Base-by-base conservation (phyloP, 2,888 invertebrate species). In the Mantis religiosa region DNA sequence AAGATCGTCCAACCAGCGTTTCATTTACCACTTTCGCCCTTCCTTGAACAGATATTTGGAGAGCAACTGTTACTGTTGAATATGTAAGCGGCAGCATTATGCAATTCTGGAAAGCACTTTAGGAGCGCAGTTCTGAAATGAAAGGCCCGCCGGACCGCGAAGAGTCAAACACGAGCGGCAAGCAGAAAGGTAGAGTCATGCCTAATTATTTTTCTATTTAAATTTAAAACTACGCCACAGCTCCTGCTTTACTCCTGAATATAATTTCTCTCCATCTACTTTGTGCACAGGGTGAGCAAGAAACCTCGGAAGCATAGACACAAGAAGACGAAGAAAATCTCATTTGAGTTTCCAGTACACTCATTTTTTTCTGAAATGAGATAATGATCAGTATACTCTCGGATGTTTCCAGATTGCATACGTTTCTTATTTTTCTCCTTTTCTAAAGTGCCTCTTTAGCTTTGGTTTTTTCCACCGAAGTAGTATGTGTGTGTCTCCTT, bases 121-220 rank as follows among this genome's bases (percentile, higher is more conserved):
- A 71, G 54, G 54, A 71, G 54, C 20, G 54, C 54, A 71, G 54
- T 71, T 71, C 54, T 71, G 25, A 71, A 71, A 71, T 71, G 54
- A 71, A 71, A 71, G 54, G 54, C 54, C 81, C 54, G 71, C n/a
- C 47, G 86, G 81, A 81, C 86, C 28, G 81, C 85, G 86, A 86
- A 47, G 28, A 86, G 86, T 86, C 86, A 54, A 86, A 86, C 30
- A 12, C 71, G 54, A 20, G 20, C 15, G 25, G 54, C 25, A 71
- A 25, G 25, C 15, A 71, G 54, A 71, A 71, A 71, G 86, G 86
- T 30, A 30, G 30, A 81, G 71, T 86, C 86, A 15, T 28, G 86
- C 86, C 86, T 86, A 86, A 86, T 86, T 86, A 86, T 27, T 86
- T 86, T 86, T 86, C 86, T 86, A 86, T 86, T 71, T 86, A 86